These are phyloP conservation scores for Cancer borealis DNA, from an alignment of 2,888 invertebrate species.

Conservation along the genomic window DNA sequence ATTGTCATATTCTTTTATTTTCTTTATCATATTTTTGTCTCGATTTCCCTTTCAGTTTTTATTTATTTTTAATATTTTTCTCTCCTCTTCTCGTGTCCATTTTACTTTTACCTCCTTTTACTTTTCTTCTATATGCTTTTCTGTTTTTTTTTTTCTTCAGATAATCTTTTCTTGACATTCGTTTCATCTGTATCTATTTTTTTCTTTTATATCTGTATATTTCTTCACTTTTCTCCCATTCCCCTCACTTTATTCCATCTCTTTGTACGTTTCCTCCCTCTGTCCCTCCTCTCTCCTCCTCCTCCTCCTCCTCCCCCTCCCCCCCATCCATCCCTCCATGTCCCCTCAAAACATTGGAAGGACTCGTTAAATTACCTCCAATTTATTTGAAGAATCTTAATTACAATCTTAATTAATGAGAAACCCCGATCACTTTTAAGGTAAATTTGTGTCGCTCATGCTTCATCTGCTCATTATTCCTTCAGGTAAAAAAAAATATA, in stretches of 20 bases:
- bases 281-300: background rate
- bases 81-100: background rate
- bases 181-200: background rate
- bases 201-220: background rate
- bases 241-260: background rate
- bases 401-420: constrained; percentile 24
- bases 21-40: background rate
- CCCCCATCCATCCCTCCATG: too few species aligned
- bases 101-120: background rate
- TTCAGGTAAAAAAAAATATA: background rate
- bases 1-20: background rate
- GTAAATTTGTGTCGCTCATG: constrained; percentile 15
- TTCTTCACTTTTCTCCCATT: background rate
- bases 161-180: background rate
- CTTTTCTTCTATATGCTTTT: background rate
- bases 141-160: background rate
- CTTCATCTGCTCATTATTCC: background rate
- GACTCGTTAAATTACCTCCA: background rate
- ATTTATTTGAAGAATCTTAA: constrained; percentile 22
- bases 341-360: background rate
- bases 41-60: background rate
- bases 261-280: background rate
- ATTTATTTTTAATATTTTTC: background rate
- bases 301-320: background rate
- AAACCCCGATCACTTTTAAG: background rate